phyloP scores from a whole-genome alignment of 2,113 vertebrate genomes.

The Epinephelus cyanopodus region DNA sequence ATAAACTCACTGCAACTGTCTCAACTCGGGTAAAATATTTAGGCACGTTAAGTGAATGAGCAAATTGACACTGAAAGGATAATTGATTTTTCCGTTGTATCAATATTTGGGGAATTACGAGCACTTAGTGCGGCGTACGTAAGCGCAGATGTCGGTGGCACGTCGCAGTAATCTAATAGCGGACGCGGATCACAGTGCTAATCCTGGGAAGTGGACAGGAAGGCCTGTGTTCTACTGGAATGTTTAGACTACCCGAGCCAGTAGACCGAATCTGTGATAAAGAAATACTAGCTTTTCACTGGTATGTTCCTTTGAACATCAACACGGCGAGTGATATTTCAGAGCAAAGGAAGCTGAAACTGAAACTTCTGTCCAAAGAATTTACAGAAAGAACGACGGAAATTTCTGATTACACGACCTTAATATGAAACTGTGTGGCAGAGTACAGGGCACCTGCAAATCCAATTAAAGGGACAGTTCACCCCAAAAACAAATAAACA shows the following conservation, averaged over 20 bases:
- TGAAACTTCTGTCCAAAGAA: constrained; percentile 3
- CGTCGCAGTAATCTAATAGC: constrained; percentile 71
- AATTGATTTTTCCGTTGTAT: constrained; percentile 62
- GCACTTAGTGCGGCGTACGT: constrained; percentile 57
- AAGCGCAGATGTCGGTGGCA: constrained; percentile 59
- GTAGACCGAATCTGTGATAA: constrained; percentile 42
- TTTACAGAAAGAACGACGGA: constrained; percentile 18
- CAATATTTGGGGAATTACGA: constrained; percentile 76
- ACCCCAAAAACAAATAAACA: too few species aligned
- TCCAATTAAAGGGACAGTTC: neutral
- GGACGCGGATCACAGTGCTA: constrained; percentile 64
- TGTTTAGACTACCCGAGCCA: constrained; percentile 77
- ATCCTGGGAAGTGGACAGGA: constrained; percentile 71
- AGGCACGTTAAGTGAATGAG: constrained; percentile 42
- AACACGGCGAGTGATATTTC: constrained; percentile 37
- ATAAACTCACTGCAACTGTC: constrained; percentile 39
- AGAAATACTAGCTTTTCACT: constrained; percentile 52
- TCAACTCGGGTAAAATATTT: constrained; percentile 28
- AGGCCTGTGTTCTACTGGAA: constrained; percentile 78
- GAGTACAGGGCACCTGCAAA: neutral
- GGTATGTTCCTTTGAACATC: constrained; percentile 62
- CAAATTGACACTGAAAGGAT: constrained; percentile 68
- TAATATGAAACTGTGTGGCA: constrained; percentile 21
- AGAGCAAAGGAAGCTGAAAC: constrained; percentile 41
- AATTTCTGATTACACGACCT: constrained; percentile 30